Evolutionary conservation across 2,113 vertebrate species (phyloP), one percentile per base, ranked within the genome.

Genomic region (Mastomys natalensis): DNA sequence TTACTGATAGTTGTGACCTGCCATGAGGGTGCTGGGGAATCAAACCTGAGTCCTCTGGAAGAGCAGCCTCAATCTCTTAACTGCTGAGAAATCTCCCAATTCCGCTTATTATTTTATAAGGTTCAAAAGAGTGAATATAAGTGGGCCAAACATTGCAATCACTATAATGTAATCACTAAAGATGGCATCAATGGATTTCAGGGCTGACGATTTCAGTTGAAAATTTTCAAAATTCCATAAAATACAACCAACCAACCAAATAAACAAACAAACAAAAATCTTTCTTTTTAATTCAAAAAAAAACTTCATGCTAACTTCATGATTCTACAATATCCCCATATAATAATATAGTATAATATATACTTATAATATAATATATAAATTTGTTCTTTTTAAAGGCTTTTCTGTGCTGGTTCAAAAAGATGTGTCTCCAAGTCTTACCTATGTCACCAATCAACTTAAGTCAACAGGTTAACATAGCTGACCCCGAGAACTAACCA

Each of bases 91-190:
- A 58, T 24, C 53, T 40, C 53, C n/a, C 37, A 22, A 82, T 43
- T 31, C 24, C 24, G 10, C 29, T 77, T 24, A 58, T 2, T 5
- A 70, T 34, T 53, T 45, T 24, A 2, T 19, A 45, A 77, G 29
- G 55, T 45, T 91, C 60, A 21, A 68, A 89, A 81, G 58, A 64
- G 43, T 22, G 10, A 77, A 72, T 0, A 0, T 5, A 62, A 48
- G 15, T 21, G 37, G 34, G 43, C 21, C 22, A 58, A 55, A 62
- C 64, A 55, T 11, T 68, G 48, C 5, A 34, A 86, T 66, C 40
- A 53, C 1, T 1, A 6, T 17, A 0, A 1, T 72, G 5, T 10
- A 0, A 1, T 70, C 8, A 29, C 45, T 19, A 34, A 26, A 66
- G 8, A 31, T 3, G 10, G 19, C 58, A 24, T 13, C 66, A 24